These are phyloP conservation scores for Corythornis leucogaster DNA, from an alignment of 2,797 vertebrate species.

Conservation along the genomic window DNA sequence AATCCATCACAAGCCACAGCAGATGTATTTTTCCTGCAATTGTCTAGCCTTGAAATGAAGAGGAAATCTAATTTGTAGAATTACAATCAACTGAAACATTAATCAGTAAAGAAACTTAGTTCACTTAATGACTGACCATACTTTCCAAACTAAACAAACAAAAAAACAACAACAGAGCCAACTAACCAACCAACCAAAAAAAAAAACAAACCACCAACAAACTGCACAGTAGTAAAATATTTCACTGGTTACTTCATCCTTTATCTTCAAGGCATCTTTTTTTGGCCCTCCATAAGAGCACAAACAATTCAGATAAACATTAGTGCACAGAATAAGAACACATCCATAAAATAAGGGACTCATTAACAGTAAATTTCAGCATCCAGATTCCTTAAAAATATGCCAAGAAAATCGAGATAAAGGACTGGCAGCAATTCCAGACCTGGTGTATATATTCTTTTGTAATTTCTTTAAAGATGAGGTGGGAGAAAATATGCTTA, in stretches of 20 bases:
- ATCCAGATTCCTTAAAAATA: constrained; percentile 1
- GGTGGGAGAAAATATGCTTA: constrained; percentile 22
- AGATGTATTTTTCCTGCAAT: background rate
- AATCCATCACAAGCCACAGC: background rate
- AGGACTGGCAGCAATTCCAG: constrained; percentile 55
- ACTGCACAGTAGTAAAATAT: background rate
- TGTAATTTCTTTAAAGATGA: constrained; percentile 55
- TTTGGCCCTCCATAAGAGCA: constrained; percentile 33
- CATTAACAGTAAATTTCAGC: constrained; percentile 48
- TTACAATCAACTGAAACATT: background rate
- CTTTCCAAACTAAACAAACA: background rate
- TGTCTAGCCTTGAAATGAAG: background rate
- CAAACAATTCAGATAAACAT: background rate
- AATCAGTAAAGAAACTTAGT: background rate
- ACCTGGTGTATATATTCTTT: constrained; percentile 42
- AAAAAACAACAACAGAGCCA: too few relatives aligned
- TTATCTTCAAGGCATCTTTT: constrained; percentile 15
- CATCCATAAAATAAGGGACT: constrained; percentile 27
- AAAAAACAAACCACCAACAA: background rate
- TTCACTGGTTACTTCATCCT: background rate
- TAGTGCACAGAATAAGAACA: constrained; percentile 11
- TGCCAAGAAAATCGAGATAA: constrained; percentile 65
- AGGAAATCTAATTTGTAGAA: background rate
- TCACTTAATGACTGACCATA: background rate
- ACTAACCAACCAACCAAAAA: too few relatives aligned